Percentiles rank a stretch among this genome's conserved stretches.
Conservation (phyloP, 2,113 vertebrate genomes). For the Hassar affinis region DNA sequence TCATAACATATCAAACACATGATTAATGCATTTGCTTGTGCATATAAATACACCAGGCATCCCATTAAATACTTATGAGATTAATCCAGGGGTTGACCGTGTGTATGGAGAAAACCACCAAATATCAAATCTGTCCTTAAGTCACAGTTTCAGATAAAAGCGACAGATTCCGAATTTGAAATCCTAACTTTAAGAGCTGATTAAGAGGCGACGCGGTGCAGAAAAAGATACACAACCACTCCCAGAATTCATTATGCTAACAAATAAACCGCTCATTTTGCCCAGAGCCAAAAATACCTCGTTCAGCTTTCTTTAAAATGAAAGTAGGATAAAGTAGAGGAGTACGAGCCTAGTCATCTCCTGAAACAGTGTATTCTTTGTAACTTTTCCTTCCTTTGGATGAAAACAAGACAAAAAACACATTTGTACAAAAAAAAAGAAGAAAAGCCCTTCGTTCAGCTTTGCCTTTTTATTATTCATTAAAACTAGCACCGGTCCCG, state of each 20-base stretch:
- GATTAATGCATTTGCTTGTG: neutral
- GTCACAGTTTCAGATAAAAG: neutral
- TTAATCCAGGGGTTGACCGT: neutral
- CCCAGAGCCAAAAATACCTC: neutral
- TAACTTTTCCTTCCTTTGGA: slow-evolving; percentile 52
- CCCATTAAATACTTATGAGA: neutral
- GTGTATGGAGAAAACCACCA: neutral
- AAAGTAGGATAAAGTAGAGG: neutral
- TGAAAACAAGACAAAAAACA: slow-evolving; percentile 5
- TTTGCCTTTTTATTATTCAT: neutral
- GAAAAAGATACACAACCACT: slow-evolving; percentile 2
- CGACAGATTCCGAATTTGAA: neutral
- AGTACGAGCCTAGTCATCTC: neutral
- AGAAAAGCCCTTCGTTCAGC: slow-evolving; percentile 14
- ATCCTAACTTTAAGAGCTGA: too few species aligned
- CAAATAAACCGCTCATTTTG: neutral
- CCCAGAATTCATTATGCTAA: neutral
- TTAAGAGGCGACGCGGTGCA: neutral
- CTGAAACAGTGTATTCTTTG: slow-evolving; percentile 21
- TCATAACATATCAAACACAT: neutral
- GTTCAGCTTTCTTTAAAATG: neutral
- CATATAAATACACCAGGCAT: neutral
- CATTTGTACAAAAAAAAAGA: neutral
- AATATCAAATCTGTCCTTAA: neutral
- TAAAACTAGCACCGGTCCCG: neutral